Conservation (phyloP, 1,140 invertebrate species). For the Archivesica marissinica region DNA sequence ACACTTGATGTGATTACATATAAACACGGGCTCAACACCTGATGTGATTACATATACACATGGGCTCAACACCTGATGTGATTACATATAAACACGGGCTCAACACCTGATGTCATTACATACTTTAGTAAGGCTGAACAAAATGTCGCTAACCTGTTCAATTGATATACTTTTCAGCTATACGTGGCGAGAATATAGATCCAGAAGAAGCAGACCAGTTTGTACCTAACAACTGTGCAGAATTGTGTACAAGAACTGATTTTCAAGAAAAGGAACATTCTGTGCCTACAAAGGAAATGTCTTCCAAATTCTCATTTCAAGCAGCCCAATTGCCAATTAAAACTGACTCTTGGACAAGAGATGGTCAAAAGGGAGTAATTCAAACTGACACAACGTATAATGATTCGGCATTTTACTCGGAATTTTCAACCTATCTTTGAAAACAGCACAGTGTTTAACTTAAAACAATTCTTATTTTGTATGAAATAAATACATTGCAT, state of each 20-base stretch:
- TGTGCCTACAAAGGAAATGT: not conserved
- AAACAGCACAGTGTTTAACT: too few species aligned
- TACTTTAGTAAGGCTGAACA: too few species aligned
- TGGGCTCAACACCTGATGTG: not conserved
- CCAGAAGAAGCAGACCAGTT: not conserved
- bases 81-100: not conserved
- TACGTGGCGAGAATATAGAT: not conserved
- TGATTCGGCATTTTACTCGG: not conserved
- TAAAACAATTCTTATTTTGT: too few species aligned
- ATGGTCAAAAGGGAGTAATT: not conserved
- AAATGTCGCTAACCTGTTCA: too few species aligned
- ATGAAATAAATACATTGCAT: too few species aligned
- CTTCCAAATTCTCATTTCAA: not conserved
- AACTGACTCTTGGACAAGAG: not conserved
- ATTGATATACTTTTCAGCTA: not conserved
- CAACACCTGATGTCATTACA: not conserved
- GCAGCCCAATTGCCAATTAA: not conserved
- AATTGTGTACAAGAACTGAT: not conserved
- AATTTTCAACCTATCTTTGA: not conserved
- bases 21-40: not conserved
- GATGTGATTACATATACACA: not conserved
- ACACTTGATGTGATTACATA: too few species aligned
- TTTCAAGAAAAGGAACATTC: not conserved
- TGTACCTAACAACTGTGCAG: not conserved
- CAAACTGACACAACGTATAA: not conserved